Conservation (phyloP, 1,140 invertebrate genomes). For the Agrilus planipennis region DNA sequence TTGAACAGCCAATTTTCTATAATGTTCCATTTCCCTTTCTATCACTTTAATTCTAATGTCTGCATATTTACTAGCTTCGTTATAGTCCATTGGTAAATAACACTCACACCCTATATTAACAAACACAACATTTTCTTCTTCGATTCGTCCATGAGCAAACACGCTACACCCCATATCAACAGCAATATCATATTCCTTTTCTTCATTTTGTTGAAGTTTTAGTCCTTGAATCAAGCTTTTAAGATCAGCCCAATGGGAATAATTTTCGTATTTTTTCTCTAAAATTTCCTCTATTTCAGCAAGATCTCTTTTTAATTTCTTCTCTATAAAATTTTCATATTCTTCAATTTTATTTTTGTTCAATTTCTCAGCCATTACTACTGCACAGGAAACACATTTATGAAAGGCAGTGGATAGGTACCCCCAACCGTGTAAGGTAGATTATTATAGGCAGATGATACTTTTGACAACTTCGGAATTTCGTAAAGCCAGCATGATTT, state of each 20-base stretch:
- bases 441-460: too few relatives aligned
- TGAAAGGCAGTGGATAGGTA: too few relatives aligned
- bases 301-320: constrained; percentile 27
- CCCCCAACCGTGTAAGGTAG: too few relatives aligned
- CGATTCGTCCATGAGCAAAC: constrained; percentile 16
- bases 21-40: constrained; percentile 28
- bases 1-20: constrained; percentile 26
- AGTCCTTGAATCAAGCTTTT: constrained; percentile 19
- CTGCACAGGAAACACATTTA: too few relatives aligned
- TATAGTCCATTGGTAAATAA: constrained; percentile 26
- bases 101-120: constrained; percentile 26
- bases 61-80: constrained; percentile 30
- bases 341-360: too few relatives aligned
- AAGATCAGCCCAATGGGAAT: constrained; percentile 27
- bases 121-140: constrained; percentile 21
- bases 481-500: too few relatives aligned
- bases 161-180: constrained; percentile 20
- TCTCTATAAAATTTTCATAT: constrained; percentile 29
- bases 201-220: constrained; percentile 19
- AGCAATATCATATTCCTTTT: constrained; percentile 23
- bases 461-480: too few relatives aligned
- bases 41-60: constrained; percentile 26
- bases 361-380: too few relatives aligned
- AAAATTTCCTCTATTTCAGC: constrained; percentile 21
- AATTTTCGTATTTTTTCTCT: constrained; percentile 15